phyloP scores from a whole-genome alignment of 2,113 vertebrate genomes.

The Melanerpes formicivorus region DNA sequence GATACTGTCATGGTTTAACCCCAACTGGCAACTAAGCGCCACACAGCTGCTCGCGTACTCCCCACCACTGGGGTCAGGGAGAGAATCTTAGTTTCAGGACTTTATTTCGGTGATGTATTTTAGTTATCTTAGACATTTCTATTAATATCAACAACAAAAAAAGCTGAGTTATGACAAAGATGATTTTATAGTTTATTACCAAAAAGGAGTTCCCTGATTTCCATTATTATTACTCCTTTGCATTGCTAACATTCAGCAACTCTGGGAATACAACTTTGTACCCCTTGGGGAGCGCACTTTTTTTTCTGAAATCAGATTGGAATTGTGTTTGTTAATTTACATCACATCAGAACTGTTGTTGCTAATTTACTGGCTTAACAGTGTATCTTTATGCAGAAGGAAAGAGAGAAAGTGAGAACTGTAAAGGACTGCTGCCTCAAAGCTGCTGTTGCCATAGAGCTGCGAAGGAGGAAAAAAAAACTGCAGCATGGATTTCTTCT shows the following conservation, averaged over 20 bases:
- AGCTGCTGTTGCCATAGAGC: constrained; percentile 60
- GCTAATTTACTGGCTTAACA: not conserved
- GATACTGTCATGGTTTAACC: not conserved
- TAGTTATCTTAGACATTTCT: not conserved
- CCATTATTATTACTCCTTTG: not conserved
- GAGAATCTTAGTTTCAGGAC: not conserved
- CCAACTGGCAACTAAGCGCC: not conserved
- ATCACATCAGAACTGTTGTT: not conserved
- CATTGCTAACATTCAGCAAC: not conserved
- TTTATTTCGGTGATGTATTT: not conserved
- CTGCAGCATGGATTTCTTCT: constrained; percentile 59
- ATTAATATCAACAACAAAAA: not conserved
- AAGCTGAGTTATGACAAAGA: not conserved
- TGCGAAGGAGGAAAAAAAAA: constrained; percentile 36
- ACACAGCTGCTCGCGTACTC: not conserved
- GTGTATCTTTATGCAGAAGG: constrained; percentile 13
- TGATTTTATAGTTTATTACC: not conserved
- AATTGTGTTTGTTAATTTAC: not conserved
- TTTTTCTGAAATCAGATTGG: not conserved
- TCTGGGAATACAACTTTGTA: not conserved
- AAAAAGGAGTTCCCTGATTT: not conserved
- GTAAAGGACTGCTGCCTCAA: constrained; percentile 30
- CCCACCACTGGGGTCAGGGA: not conserved
- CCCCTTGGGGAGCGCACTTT: not conserved
- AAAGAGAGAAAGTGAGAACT: not conserved